Conservation (phyloP, 2,888 invertebrate genomes). For the Mantis religiosa region DNA sequence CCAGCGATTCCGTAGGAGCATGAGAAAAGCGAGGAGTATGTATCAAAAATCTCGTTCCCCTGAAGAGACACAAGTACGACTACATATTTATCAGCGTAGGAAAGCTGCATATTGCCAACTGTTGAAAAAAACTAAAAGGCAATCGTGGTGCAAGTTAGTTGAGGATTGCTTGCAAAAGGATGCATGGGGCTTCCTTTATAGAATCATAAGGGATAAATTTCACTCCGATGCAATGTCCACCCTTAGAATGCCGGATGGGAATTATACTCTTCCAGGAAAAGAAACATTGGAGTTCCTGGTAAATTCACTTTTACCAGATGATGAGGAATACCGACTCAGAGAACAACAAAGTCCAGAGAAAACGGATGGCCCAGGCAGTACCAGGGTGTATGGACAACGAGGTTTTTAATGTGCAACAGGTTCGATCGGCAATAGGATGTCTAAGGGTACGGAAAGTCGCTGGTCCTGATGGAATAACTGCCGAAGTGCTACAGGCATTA, state of each 20-base stretch:
- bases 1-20: not conserved
- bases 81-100: not conserved
- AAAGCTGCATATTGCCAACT: not conserved
- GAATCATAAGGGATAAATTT: not conserved
- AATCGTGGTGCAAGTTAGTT: not conserved
- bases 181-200: constrained; percentile 1
- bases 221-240: not conserved
- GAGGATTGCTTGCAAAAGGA: not conserved
- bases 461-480: not conserved
- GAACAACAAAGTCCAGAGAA: not conserved
- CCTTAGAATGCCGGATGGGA: not conserved
- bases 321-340: not conserved
- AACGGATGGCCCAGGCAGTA: not conserved
- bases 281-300: not conserved
- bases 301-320: not conserved
- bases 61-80: not conserved
- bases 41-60: not conserved
- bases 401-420: not conserved
- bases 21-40: not conserved
- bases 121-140: not conserved
- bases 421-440: not conserved
- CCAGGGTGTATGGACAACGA: not conserved
- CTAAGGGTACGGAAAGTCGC: not conserved
- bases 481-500: no score
- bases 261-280: not conserved